Evolutionary conservation across 2,888 invertebrate species (phyloP).

Genomic region (Limnephilus marmoratus): DNA sequence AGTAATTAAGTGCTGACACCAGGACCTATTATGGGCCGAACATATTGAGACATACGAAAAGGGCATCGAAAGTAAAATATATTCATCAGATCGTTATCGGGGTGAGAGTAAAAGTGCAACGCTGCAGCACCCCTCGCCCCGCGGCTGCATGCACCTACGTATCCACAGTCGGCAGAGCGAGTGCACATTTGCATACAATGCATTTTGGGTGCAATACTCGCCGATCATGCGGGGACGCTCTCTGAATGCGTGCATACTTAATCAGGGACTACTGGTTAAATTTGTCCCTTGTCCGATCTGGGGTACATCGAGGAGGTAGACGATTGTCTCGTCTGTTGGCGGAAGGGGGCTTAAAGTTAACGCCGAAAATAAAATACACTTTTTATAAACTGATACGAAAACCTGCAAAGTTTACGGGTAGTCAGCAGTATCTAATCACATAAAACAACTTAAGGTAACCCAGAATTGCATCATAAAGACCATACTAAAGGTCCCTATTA

Average conservation of each 20-base stretch:
- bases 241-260: conserved; percentile 62
- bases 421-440: too few species aligned
- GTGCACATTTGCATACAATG: conserved; percentile 64
- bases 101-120: conserved; percentile 45
- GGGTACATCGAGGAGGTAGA: conserved; percentile 34
- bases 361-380: not conserved
- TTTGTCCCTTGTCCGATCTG: conserved; percentile 57
- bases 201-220: conserved; percentile 64
- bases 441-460: too few species aligned
- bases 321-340: conserved; percentile 37
- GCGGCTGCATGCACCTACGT: conserved; percentile 49
- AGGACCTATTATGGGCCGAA: not conserved
- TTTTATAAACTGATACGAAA: not conserved
- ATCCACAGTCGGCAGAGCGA: conserved; percentile 18
- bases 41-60: conserved; percentile 26
- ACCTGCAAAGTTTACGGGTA: not conserved
- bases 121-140: conserved; percentile 43
- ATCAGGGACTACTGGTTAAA: conserved; percentile 65
- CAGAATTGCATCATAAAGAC: too few species aligned
- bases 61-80: conserved; percentile 33
- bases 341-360: not conserved
- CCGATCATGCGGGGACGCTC: conserved; percentile 52
- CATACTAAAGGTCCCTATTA: too few species aligned
- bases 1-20: not conserved
- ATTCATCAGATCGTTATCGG: conserved; percentile 52